Base-by-base conservation (phyloP, 1,140 invertebrate genomes). In the Riptortus pedestris region DNA sequence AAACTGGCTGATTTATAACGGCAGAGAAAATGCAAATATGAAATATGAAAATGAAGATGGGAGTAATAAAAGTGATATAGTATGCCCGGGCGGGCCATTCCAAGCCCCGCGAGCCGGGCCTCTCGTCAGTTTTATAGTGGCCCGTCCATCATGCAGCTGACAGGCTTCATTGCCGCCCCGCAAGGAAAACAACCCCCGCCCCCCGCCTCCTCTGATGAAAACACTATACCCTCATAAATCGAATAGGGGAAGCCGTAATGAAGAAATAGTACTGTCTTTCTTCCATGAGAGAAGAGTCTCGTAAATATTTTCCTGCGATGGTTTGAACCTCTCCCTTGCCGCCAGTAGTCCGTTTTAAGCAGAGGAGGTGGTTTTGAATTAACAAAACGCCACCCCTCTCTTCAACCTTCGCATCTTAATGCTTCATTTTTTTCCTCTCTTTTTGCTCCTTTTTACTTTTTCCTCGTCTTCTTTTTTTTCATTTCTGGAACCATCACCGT, bases 31-130 rank as follows among this genome's bases (percentile, higher is more conserved):
- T 84, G 83, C 83, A 84, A 84, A 84, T 84, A 84, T 84, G 83
- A 85, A 83, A 84, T 85, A 85, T 85, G 83, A 84, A 85, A 84
- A 85, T 85, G 83, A 85, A 83, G 81, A 84, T 79, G 81, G 81
- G 79, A 79, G 81, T 83, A 83, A 84, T 84, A 84, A 85, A 84
- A 83, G 82, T 84, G 83, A 85, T 84, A 81, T 83, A 85, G 80
- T 79, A 80, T 80, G 78, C 82, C 83, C 82, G 78, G 78, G 80
- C 81, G 82, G 79, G 81, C 82, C 82, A 83, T 85, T 85, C 80
- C 72, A 66, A 81, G 80, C 81, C 83, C 79, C 31, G 5, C 31
- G 51, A 22, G 18, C 51, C 24, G 81, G 55, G 27, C 43, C 77
- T 74, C 77, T 79, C 77, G 79, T 80, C 79, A 80, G 78, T 77